phyloP scores from a whole-genome alignment of 2,888 invertebrate species.

The Saturnia pavonia region DNA sequence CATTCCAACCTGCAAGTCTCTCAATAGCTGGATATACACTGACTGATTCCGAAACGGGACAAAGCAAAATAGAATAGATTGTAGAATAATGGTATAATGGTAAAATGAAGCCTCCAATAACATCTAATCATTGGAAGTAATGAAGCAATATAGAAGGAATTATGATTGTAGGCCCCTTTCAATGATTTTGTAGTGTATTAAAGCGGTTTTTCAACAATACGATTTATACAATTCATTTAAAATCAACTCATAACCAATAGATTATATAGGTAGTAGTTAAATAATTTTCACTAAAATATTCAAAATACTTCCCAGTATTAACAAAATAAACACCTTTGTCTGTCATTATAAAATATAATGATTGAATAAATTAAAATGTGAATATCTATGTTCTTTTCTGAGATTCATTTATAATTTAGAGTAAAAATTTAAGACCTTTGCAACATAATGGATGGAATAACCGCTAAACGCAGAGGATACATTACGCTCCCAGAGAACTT shows the following conservation, averaged over 20 bases:
- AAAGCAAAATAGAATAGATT: too few relatives aligned
- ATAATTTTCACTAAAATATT: neutral
- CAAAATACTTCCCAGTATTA: neutral
- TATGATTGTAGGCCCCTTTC: too few relatives aligned
- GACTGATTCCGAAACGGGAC: too few relatives aligned
- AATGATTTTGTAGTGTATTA: too few relatives aligned
- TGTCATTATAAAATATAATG: neutral
- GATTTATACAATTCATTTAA: neutral
- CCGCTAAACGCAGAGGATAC: constrained; percentile 8
- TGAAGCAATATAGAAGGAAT: neutral
- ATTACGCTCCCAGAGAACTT: constrained; percentile 9
- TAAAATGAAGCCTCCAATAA: too few relatives aligned
- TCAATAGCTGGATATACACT: too few relatives aligned
- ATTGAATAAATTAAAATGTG: neutral
- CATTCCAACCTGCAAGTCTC: too few relatives aligned
- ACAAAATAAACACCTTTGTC: neutral
- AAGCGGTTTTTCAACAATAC: neutral
- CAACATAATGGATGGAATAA: constrained; percentile 14
- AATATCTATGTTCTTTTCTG: neutral
- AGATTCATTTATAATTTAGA: constrained; percentile 18
- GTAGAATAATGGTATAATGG: too few relatives aligned
- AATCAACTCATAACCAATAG: neutral
- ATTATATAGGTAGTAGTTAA: neutral
- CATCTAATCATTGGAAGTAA: too few relatives aligned
- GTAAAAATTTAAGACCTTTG: constrained; percentile 20